These are phyloP conservation scores for Ophraella communa DNA, from an alignment of 2,888 invertebrate species.

Conservation along the genomic window DNA sequence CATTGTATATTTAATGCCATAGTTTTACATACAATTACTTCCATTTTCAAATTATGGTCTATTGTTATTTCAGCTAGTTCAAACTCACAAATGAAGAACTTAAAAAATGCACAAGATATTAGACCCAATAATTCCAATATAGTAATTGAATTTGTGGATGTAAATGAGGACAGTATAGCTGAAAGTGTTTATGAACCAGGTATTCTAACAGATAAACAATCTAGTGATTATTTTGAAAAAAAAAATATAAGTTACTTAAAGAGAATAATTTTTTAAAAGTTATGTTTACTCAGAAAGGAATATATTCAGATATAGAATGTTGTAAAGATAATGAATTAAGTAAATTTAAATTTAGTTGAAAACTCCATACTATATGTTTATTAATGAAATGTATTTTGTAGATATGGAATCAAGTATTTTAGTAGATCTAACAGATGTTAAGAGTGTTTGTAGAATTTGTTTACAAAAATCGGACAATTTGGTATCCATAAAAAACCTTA, in stretches of 20 bases:
- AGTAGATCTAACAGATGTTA: constrained; percentile 13
- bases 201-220: neutral
- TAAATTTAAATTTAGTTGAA: neutral
- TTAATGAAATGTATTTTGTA: constrained; percentile 1
- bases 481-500: neutral
- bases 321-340: neutral
- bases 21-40: no score
- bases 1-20: no score
- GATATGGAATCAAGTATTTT: neutral
- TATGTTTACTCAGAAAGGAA: neutral
- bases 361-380: neutral
- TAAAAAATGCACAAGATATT: neutral
- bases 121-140: neutral
- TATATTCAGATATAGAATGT: neutral
- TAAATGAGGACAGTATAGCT: neutral
- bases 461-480: constrained; percentile 1
- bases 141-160: neutral
- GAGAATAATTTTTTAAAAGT: neutral
- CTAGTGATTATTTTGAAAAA: neutral
- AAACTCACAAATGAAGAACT: neutral
- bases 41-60: no score
- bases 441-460: constrained; percentile 6
- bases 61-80: neutral
- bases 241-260: neutral
- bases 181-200: neutral